phyloP scores from a whole-genome alignment of 2,888 invertebrate species.

The Marronus borbonicus region DNA sequence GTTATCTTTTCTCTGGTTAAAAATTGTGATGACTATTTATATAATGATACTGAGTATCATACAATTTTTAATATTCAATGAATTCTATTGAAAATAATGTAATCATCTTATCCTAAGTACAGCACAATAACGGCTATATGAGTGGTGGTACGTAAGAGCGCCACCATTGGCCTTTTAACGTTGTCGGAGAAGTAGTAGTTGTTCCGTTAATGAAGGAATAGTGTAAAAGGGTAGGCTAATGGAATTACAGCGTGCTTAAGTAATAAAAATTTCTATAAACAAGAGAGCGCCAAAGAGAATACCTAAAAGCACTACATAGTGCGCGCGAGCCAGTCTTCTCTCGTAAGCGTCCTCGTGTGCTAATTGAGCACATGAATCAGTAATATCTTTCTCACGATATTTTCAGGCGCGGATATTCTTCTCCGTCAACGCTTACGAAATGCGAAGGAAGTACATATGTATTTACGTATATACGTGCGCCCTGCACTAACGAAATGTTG shows the following conservation, averaged over 20 bases:
- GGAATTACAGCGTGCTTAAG: conserved; percentile 50
- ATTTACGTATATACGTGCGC: not conserved
- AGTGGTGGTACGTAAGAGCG: conserved; percentile 20
- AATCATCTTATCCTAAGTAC: not conserved
- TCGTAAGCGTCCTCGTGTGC: conserved; percentile 64
- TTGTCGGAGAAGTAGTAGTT: conserved; percentile 25
- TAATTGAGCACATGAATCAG: conserved; percentile 67
- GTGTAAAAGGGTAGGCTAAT: conserved; percentile 49
- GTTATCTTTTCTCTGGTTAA: too few species aligned
- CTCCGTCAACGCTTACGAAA: conserved; percentile 17
- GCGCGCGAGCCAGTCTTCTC: conserved; percentile 59
- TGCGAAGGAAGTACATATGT: conserved; percentile 1
- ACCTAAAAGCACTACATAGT: conserved; percentile 57
- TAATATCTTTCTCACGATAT: conserved; percentile 65
- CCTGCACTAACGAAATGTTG: too few species aligned
- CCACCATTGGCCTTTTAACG: conserved; percentile 2
- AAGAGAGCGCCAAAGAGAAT: conserved; percentile 60
- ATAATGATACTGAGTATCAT: too few species aligned
- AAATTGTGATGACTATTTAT: too few species aligned
- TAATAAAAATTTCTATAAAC: conserved; percentile 59
- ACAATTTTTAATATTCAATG: too few species aligned
- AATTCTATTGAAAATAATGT: not conserved
- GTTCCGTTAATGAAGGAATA: conserved; percentile 41
- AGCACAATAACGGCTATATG: conserved; percentile 1
- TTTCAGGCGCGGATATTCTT: conserved; percentile 54